phyloP scores from a whole-genome alignment of 1,140 invertebrate species.

The Micrasema minimum region DNA sequence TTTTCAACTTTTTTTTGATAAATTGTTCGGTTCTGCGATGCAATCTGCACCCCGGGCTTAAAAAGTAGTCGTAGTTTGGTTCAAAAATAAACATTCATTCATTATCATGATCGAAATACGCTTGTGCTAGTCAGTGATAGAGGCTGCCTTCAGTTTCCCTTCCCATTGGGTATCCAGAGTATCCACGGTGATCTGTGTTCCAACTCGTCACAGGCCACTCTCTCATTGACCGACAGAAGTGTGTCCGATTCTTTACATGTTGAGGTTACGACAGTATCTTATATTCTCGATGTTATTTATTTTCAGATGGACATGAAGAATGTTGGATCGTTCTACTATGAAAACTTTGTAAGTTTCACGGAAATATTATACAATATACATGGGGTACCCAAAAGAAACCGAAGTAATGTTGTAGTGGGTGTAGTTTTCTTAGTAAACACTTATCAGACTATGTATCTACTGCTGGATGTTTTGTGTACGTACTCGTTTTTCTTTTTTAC shows the following conservation, averaged over 20 bases:
- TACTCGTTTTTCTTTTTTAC: no score
- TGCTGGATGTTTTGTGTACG: no score
- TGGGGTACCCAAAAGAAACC: no score
- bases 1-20: slow-evolving; percentile 4
- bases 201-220: neutral
- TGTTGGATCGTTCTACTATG: slow-evolving; percentile 92
- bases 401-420: no score
- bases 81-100: neutral
- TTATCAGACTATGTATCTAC: no score
- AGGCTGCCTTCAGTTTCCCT: neutral
- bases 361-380: no score
- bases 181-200: slow-evolving; percentile 8
- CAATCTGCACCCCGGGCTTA: slow-evolving; percentile 30
- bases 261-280: neutral
- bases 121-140: slow-evolving; percentile 25
- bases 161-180: slow-evolving; percentile 6
- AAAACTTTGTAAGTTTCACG: slow-evolving; percentile 88
- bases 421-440: no score
- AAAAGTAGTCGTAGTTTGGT: slow-evolving; percentile 27
- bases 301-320: slow-evolving; percentile 93
- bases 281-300: slow-evolving; percentile 57
- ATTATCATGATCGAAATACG: no score
- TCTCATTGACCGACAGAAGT: slow-evolving; percentile 24
- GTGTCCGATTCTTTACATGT: neutral
- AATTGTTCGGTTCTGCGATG: neutral